Percentiles rank a stretch among this genome's conserved stretches.
These are phyloP conservation scores for Hafferia zeledoni DNA, from an alignment of 2,797 vertebrate genomes.

Conservation along the genomic window DNA sequence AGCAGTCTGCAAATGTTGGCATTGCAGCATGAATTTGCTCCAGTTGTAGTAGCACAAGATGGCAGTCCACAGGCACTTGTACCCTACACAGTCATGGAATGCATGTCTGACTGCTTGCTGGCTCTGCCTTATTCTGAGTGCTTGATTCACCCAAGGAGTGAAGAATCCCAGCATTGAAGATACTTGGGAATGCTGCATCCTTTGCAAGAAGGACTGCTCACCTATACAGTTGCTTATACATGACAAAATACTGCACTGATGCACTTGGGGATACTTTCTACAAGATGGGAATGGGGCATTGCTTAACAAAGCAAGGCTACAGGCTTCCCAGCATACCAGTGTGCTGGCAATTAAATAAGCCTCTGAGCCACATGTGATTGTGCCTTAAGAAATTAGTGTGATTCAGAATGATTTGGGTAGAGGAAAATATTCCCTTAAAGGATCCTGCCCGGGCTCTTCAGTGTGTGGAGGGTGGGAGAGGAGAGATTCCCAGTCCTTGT, in stretches of 20 bases:
- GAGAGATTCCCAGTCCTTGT: constrained; percentile 38
- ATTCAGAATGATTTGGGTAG: constrained; percentile 33
- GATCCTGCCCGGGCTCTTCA: constrained; percentile 1
- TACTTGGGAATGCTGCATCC: background rate
- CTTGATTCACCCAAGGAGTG: background rate
- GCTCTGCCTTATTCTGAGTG: background rate
- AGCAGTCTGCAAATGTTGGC: fast-evolving
- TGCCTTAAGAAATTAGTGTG: constrained; percentile 45
- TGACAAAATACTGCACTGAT: background rate
- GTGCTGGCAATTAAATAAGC: constrained; percentile 26
- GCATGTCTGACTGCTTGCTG: background rate
- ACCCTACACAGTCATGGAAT: background rate
- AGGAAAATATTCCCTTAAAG: constrained; percentile 46
- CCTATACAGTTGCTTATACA: background rate
- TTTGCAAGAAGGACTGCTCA: background rate
- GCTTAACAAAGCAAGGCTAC: constrained; percentile 22
- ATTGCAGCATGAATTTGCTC: background rate
- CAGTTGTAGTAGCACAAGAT: background rate
- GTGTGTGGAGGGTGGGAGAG: background rate
- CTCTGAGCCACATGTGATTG: constrained; percentile 36
- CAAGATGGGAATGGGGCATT: background rate
- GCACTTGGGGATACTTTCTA: background rate
- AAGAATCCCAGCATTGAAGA: background rate
- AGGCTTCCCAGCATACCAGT: constrained; percentile 12
- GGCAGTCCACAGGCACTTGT: background rate